Percentiles rank a stretch among this genome's conserved stretches.
phyloP scores from a whole-genome alignment of 2,888 invertebrate genomes.

The Lepidochrysops patricia region DNA sequence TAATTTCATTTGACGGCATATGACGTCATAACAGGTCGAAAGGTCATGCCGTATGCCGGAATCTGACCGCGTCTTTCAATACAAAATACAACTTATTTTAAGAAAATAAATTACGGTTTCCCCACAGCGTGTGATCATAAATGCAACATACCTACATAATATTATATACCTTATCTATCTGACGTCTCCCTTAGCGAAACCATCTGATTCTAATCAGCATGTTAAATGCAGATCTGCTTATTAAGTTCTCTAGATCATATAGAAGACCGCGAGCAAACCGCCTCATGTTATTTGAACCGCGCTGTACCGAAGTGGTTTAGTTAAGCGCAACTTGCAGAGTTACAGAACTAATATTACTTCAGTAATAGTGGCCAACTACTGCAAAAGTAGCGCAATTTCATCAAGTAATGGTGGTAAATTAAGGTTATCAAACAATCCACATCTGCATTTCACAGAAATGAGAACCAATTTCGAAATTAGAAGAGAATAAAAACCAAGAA shows the following conservation, averaged over 20 bases:
- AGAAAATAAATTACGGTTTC: too few species aligned
- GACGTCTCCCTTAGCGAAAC: too few species aligned
- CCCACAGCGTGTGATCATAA: too few species aligned
- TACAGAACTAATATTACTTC: conserved; percentile 10
- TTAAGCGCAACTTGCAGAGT: conserved; percentile 4
- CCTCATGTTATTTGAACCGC: neutral
- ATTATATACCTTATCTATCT: too few species aligned
- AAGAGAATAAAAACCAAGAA: neutral
- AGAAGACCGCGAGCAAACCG: neutral
- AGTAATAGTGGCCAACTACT: neutral
- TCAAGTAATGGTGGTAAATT: neutral
- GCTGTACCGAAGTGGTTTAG: conserved; percentile 4
- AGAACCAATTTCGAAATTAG: neutral
- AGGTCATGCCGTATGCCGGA: too few species aligned
- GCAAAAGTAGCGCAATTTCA: neutral
- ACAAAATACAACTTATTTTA: too few species aligned
- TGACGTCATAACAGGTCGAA: too few species aligned
- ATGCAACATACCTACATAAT: too few species aligned
- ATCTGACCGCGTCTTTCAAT: too few species aligned
- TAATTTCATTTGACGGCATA: too few species aligned
- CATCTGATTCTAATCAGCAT: too few species aligned
- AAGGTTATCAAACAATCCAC: neutral
- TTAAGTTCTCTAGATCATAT: neutral
- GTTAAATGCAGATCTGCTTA: neutral
- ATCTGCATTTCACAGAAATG: neutral